Percentiles rank a stretch among this genome's conserved stretches.
Evolutionary conservation across 2,888 invertebrate genomes (phyloP).

Genomic region (Polydrusus cervinus): DNA sequence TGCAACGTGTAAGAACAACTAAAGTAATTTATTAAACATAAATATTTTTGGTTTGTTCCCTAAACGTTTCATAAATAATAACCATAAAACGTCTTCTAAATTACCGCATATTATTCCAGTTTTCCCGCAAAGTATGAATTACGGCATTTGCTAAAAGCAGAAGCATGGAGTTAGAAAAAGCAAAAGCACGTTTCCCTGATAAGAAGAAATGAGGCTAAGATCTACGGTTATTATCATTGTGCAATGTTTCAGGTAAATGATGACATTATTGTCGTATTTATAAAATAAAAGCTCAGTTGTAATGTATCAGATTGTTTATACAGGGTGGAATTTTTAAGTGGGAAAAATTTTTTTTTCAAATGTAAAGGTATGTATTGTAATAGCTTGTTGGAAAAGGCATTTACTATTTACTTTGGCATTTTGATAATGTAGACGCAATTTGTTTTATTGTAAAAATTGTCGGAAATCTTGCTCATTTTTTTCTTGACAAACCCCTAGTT

Average conservation of each 20-base stretch:
- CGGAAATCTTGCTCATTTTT: no score
- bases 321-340: no score
- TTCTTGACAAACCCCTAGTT: no score
- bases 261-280: not conserved
- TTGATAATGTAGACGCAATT: no score
- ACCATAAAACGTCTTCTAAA: constrained; percentile 45
- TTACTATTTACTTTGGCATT: no score
- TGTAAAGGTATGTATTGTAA: no score
- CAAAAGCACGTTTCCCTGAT: constrained; percentile 39
- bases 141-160: constrained; percentile 46
- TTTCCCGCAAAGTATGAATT: constrained; percentile 48
- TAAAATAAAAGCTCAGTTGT: not conserved
- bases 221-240: constrained; percentile 3
- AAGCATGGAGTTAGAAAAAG: constrained; percentile 38
- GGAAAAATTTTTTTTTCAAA: no score
- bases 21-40: not conserved
- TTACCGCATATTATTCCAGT: constrained; percentile 42
- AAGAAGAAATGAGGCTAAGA: constrained; percentile 34
- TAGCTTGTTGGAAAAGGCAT: no score
- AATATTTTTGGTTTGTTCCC: not conserved
- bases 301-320: no score
- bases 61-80: constrained; percentile 34
- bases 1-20: not conserved
- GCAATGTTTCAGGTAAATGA: constrained; percentile 11
- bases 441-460: no score